Conservation (phyloP, 92 coral and sea anemone species). For the Palythoa heliodiscus region DNA sequence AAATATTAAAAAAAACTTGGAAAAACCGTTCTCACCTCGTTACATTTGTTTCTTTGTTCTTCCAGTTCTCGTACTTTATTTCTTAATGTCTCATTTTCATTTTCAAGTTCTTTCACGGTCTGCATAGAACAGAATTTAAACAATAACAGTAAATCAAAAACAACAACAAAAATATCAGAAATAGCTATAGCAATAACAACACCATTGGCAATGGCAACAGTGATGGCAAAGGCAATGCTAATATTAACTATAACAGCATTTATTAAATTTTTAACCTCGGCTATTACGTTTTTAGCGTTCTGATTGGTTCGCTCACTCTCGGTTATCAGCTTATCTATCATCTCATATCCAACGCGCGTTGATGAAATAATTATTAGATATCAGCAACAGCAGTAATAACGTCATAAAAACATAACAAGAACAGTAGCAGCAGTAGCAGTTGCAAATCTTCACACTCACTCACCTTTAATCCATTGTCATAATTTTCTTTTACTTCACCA, state of each 20-base stretch:
- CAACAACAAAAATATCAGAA: background rate
- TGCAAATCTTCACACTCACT: background rate
- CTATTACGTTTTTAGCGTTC: too few species aligned
- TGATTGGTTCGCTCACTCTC: too few species aligned
- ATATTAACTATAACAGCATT: background rate
- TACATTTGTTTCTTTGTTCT: constrained; percentile 35
- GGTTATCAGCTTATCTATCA: too few species aligned
- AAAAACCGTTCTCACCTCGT: background rate
- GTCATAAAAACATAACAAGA: background rate
- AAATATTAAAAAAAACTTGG: too few species aligned
- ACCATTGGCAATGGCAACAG: background rate
- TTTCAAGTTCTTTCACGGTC: constrained; percentile 53
- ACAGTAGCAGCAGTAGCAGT: background rate
- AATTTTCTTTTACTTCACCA: background rate
- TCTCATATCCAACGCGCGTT: too few species aligned
- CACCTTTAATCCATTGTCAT: background rate
- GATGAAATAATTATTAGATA: too few species aligned
- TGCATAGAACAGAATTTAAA: constrained; percentile 1
- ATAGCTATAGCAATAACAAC: background rate
- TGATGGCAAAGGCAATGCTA: background rate
- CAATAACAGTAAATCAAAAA: background rate
- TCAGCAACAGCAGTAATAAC: background rate
- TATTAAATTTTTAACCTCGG: too few species aligned
- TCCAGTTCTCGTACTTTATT: constrained; percentile 56
- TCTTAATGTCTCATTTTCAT: constrained; percentile 59